A percentile compares a stretch with the other conserved stretches of the same genome.
These are phyloP conservation scores for Geopemphigus sp. DNA, from an alignment of 1,140 invertebrate genomes.

Conservation along the genomic window DNA sequence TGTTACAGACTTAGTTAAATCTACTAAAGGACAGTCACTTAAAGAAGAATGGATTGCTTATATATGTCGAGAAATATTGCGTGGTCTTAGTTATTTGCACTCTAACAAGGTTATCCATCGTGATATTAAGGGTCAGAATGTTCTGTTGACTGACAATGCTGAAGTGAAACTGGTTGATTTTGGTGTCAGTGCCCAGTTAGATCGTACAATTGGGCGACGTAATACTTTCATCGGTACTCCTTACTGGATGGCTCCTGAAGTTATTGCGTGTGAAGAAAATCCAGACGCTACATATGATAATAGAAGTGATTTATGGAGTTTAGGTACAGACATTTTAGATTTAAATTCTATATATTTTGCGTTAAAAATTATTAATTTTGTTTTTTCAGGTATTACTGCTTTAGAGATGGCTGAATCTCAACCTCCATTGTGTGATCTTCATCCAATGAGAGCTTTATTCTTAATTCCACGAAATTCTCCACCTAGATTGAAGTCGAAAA, in stretches of 20 bases:
- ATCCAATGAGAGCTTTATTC: constrained; percentile 98
- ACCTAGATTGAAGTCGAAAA: constrained; percentile 94
- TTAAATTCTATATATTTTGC: background rate
- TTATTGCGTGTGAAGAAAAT: constrained; percentile 99
- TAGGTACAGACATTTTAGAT: constrained; percentile 33
- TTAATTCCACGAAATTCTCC: constrained; percentile 97
- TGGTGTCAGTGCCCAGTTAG: constrained; percentile 98
- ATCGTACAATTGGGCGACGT: constrained; percentile 95
- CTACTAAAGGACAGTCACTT: constrained; percentile 93
- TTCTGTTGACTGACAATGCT: constrained; percentile 97
- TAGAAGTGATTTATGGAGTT: constrained; percentile 58
- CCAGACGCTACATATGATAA: constrained; percentile 99
- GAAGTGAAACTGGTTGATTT: constrained; percentile 99
- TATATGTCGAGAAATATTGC: constrained; percentile 94
- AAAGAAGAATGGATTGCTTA: constrained; percentile 99
- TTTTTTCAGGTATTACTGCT: constrained; percentile 74
- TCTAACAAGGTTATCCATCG: constrained; percentile 99
- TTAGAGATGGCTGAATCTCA: constrained; percentile 99
- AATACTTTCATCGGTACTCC: constrained; percentile 99
- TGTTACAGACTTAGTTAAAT: constrained; percentile 98
- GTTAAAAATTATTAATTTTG: background rate
- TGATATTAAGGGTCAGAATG: constrained; percentile 99
- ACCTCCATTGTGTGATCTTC: constrained; percentile 96
- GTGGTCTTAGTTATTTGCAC: constrained; percentile 96
- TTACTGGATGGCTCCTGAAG: constrained; percentile 96